Conservation (phyloP, 2,888 invertebrate genomes). For the Eutolmus rufibarbis region DNA sequence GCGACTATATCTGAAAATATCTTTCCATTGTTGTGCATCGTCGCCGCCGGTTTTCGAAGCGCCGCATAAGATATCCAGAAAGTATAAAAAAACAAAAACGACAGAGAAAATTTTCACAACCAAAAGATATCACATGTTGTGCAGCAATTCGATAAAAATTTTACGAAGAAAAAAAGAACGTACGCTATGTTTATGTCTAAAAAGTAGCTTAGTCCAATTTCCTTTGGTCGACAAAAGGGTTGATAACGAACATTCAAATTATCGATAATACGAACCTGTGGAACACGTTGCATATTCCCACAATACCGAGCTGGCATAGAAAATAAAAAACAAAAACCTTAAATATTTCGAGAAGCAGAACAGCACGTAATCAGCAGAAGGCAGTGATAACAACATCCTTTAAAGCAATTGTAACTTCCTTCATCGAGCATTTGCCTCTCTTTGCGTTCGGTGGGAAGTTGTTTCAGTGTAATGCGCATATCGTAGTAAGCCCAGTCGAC, state of each 20-base stretch:
- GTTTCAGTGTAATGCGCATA: slow-evolving; percentile 22
- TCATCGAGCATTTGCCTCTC: slow-evolving; percentile 38
- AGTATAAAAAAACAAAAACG: not conserved
- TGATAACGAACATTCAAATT: not conserved
- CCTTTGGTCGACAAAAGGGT: not conserved
- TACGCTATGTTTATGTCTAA: not conserved
- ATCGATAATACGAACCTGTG: not conserved
- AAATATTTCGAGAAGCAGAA: not conserved
- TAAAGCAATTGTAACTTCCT: slow-evolving; percentile 34
- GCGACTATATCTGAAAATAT: not conserved
- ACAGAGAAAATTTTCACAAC: not conserved
- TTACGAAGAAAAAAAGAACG: not conserved
- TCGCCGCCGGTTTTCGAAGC: not conserved
- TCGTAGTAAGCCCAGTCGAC: slow-evolving; percentile 1
- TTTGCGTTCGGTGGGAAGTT: not conserved
- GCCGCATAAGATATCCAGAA: not conserved
- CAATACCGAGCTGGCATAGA: not conserved
- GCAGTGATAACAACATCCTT: slow-evolving; percentile 48
- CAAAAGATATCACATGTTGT: not conserved
- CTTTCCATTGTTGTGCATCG: not conserved
- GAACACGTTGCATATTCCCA: not conserved
- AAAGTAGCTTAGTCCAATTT: not conserved
- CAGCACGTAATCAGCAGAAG: not conserved
- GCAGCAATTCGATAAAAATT: not conserved
- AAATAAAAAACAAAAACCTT: not conserved